These are phyloP conservation scores for Tetragnatha montana DNA, from an alignment of 2,888 invertebrate species.

Conservation along the genomic window DNA sequence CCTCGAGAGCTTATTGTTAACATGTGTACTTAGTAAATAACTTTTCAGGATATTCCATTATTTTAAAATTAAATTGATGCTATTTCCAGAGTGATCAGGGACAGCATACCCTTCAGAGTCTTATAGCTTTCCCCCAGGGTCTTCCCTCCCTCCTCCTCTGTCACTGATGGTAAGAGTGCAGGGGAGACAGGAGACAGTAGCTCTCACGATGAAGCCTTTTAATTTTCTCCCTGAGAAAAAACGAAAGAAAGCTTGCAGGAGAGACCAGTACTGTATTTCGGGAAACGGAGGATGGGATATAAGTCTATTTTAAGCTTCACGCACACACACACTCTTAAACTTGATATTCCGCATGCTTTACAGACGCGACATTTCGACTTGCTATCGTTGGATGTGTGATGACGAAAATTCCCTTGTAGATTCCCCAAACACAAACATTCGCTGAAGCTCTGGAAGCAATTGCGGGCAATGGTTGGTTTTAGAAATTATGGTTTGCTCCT, in stretches of 20 bases:
- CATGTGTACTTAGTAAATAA: no score
- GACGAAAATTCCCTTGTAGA: constrained; percentile 18
- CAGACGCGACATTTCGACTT: constrained; percentile 48
- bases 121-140: not conserved
- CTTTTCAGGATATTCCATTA: no score
- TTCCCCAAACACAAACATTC: not conserved
- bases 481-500: constrained; percentile 36
- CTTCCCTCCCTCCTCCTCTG: constrained; percentile 10
- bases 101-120: no score
- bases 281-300: constrained; percentile 53
- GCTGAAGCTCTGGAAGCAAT: not conserved
- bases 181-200: constrained; percentile 16
- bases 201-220: constrained; percentile 45
- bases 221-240: constrained; percentile 23
- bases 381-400: constrained; percentile 38
- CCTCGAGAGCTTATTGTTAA: no score
- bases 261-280: constrained; percentile 57
- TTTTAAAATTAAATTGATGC: no score
- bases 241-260: constrained; percentile 15
- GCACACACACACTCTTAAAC: constrained; percentile 55
- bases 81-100: no score
- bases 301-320: constrained; percentile 49
- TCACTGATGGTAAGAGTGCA: constrained; percentile 2
- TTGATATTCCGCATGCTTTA: constrained; percentile 61
- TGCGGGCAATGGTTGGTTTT: constrained; percentile 1